phyloP scores from a whole-genome alignment of 2,888 invertebrate genomes.

The Ceraclea dissimilis region DNA sequence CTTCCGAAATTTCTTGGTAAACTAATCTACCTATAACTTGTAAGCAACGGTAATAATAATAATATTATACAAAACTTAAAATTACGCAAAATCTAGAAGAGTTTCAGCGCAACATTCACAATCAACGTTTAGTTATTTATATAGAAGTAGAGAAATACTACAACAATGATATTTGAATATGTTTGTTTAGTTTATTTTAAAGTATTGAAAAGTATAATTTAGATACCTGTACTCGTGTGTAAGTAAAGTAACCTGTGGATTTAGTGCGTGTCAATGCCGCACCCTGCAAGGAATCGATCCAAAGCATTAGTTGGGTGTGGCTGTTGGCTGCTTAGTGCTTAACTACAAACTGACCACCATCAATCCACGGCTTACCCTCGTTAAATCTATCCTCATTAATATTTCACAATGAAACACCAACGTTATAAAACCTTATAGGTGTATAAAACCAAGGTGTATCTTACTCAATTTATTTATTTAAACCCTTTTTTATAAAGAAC shows the following conservation, averaged over 20 bases:
- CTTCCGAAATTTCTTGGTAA: constrained; percentile 1
- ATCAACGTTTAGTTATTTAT: too few species aligned
- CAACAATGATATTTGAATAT: too few species aligned
- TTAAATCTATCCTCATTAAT: constrained; percentile 1
- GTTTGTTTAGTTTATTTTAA: too few species aligned
- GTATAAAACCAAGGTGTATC: not conserved
- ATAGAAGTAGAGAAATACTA: too few species aligned
- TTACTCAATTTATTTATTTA: too few species aligned
- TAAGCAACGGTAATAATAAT: not conserved
- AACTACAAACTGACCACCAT: not conserved
- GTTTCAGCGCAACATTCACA: too few species aligned
- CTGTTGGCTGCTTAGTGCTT: not conserved
- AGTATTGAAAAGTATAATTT: not conserved
- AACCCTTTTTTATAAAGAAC: too few species aligned
- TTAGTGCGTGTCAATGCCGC: not conserved
- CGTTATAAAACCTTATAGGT: not conserved
- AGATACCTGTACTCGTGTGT: not conserved
- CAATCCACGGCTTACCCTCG: not conserved
- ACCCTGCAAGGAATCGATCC: constrained; percentile 1
- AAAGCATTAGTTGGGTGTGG: not conserved
- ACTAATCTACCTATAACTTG: not conserved
- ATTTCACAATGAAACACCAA: not conserved
- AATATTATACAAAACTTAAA: not conserved
- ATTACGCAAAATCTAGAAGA: not conserved
- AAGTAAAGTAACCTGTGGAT: not conserved